Evolutionary conservation across 2,113 vertebrate genomes (phyloP).

Genomic region (Hassar affinis): DNA sequence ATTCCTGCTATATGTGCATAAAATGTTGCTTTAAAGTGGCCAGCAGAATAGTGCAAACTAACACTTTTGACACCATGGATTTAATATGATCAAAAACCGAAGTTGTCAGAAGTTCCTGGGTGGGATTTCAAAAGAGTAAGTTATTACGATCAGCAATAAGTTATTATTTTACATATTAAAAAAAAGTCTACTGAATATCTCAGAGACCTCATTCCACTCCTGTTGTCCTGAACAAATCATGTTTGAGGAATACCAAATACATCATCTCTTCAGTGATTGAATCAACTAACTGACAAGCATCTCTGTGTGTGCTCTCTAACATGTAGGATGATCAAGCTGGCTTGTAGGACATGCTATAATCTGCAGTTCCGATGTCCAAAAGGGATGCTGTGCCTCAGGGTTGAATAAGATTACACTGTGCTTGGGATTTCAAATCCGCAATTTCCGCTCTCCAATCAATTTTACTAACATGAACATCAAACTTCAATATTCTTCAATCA

Average conservation of each 20-base stretch:
- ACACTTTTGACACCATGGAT: background rate
- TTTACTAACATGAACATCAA: constrained; percentile 66
- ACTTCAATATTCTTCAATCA: constrained; percentile 58
- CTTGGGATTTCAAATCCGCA: constrained; percentile 60
- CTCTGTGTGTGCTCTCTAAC: constrained; percentile 6
- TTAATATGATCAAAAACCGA: constrained; percentile 24
- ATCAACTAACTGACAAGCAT: background rate
- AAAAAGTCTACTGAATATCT: background rate
- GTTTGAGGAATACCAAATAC: background rate
- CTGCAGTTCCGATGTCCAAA: constrained; percentile 26
- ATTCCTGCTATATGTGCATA: constrained; percentile 23
- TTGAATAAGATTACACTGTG: constrained; percentile 41
- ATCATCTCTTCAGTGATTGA: background rate
- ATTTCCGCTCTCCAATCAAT: constrained; percentile 64
- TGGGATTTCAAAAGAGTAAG: background rate
- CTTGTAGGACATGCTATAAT: constrained; percentile 30
- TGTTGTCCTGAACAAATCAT: background rate
- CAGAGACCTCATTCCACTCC: background rate
- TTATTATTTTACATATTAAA: background rate
- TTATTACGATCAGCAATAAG: constrained; percentile 1
- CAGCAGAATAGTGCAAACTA: constrained; percentile 2
- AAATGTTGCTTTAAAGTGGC: constrained; percentile 6
- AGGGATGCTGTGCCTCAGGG: constrained; percentile 7
- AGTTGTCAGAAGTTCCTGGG: background rate
- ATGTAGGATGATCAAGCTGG: background rate